Base-by-base conservation (phyloP, 2,113 vertebrate species). In the Clarias batrachus region DNA sequence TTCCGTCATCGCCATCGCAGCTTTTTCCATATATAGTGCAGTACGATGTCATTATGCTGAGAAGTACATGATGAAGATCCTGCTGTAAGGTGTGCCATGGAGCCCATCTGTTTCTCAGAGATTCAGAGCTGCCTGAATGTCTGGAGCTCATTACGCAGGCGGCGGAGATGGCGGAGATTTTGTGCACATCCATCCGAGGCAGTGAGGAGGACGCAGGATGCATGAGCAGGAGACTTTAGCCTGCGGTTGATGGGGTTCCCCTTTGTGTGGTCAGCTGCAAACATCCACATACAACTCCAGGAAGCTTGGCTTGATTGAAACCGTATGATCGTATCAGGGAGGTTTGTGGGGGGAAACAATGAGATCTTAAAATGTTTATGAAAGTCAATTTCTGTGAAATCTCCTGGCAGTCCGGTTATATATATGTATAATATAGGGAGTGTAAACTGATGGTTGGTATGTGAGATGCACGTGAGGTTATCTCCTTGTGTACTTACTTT, bases 301-400 rank as follows among this genome's bases (percentile, higher is more conserved):
- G 79, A 82, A 78, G 71, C 33, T 85, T 30, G 10, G 57, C n/a
- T 59, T 88, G 56, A 90, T 83, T 87, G 41, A 81, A 89, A 87
- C 68, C 84, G 57, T 77, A 86, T 87, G 89, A 90, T 80, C 17
- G n/a, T 77, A 52, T 78, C 4, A 8, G 10, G 8, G 56, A 4
- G 23, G 70, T 54, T 12, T 25, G 11, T 56, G 48, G 1, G 48
- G 11, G n/a, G 23, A 3, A 6, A 3, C 6, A 76, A 25, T 11
- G 10, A 56, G 52, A 56, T 56, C 52, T 17, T 27, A 25, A n/a
- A 76, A 63, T 10, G 27, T 84, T 41, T 41, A 41, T 41, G 25
- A 37, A 60, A 80, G 23, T 25, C 59, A 63, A 12, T 25, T 66
- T 25, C 81, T 82, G 25, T 12, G 48, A 54, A 23, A 25, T 56